A percentile compares a stretch with the other conserved stretches of the same genome.
These are phyloP conservation scores for Brienomyrus longianalis DNA, from an alignment of 2,113 vertebrate genomes.

Conservation along the genomic window DNA sequence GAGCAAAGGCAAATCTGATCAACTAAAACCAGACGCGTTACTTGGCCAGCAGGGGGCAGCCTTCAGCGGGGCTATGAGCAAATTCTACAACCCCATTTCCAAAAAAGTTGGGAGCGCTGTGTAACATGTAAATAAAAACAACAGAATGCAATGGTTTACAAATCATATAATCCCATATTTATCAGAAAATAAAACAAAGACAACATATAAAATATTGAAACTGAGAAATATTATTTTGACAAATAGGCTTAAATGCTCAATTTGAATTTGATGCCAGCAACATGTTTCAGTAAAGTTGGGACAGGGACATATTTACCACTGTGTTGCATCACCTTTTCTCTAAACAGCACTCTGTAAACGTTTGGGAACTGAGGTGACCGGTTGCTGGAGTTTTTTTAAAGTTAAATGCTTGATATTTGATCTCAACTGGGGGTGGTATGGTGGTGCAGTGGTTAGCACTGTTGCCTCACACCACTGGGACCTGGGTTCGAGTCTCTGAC, in stretches of 20 bases:
- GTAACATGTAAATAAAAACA: neutral
- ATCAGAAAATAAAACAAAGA: neutral
- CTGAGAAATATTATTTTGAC: neutral
- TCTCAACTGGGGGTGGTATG: too few relatives aligned
- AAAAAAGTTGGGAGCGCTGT: neutral
- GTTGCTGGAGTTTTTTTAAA: neutral
- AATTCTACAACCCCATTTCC: neutral
- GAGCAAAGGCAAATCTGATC: neutral
- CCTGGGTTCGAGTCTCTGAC: too few relatives aligned
- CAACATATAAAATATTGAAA: neutral
- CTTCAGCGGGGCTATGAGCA: neutral
- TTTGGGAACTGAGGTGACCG: neutral
- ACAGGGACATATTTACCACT: rapidly evolving
- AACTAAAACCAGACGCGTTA: neutral
- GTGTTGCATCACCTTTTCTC: neutral
- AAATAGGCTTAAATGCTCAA: neutral
- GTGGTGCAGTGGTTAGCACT: too few relatives aligned
- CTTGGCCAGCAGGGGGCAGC: neutral
- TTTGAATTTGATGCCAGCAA: neutral
- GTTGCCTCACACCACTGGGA: too few relatives aligned
- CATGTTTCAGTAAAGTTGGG: neutral
- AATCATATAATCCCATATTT: neutral
- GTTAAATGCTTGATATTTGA: neutral
- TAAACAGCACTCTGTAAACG: neutral
- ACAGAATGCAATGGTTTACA: neutral